Conservation (phyloP, 2,888 invertebrate genomes). For the Calephelis perditalis region DNA sequence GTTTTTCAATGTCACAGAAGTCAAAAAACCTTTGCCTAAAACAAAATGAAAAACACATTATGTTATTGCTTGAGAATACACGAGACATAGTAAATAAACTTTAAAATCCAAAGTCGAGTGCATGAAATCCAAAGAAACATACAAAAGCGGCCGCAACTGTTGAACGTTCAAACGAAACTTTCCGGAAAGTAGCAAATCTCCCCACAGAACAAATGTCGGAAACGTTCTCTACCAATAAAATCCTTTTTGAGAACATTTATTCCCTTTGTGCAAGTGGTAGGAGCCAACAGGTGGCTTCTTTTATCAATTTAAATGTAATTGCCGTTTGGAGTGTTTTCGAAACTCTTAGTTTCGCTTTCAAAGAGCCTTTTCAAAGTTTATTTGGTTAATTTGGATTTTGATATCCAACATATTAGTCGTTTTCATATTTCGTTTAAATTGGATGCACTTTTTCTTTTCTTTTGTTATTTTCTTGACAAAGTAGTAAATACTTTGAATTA, state of each 20-base stretch:
- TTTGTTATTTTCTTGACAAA: too few species aligned
- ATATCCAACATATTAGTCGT: too few species aligned
- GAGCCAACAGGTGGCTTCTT: constrained; percentile 68
- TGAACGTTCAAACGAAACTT: constrained; percentile 48
- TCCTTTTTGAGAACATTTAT: constrained; percentile 58
- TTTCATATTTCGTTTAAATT: too few species aligned
- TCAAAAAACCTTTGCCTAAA: not conserved
- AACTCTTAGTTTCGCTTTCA: constrained; percentile 30
- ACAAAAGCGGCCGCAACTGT: constrained; percentile 19
- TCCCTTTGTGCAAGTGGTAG: constrained; percentile 36
- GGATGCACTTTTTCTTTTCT: too few species aligned
- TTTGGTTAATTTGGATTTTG: constrained; percentile 1
- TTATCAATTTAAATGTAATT: constrained; percentile 67
- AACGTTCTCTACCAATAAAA: constrained; percentile 61
- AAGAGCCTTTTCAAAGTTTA: constrained; percentile 27
- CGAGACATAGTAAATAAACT: constrained; percentile 30
- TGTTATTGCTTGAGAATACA: constrained; percentile 62
- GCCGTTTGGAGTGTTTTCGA: constrained; percentile 44
- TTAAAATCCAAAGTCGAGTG: constrained; percentile 17
- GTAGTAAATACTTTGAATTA: too few species aligned
- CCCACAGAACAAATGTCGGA: constrained; percentile 58
- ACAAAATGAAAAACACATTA: not conserved
- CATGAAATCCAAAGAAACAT: constrained; percentile 5
- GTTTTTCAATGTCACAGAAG: not conserved
- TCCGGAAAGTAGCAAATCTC: constrained; percentile 47